A percentile compares a stretch with the other conserved stretches of the same genome.
These are phyloP conservation scores for Notospermus geniculatus DNA, from an alignment of 1,140 invertebrate genomes.

Conservation along the genomic window DNA sequence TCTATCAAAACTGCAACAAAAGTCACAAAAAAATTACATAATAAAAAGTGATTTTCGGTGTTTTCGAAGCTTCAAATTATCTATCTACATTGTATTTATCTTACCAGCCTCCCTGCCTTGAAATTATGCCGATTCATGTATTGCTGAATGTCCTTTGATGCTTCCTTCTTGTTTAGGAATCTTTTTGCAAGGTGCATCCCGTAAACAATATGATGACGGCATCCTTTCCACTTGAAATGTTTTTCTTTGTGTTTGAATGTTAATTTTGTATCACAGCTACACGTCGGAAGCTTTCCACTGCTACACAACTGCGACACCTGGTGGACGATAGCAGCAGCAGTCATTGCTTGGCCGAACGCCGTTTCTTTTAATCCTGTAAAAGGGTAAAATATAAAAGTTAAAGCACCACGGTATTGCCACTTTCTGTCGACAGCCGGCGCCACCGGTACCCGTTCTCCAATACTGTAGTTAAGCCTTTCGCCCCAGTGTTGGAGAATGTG, in stretches of 20 bases:
- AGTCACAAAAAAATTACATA: too few relatives aligned
- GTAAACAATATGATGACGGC: slow-evolving; percentile 93
- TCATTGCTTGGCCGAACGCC: slow-evolving; percentile 62
- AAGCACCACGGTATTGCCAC: too few relatives aligned
- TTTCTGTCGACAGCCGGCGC: too few relatives aligned
- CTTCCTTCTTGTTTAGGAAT: slow-evolving; percentile 85
- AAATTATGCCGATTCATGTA: slow-evolving; percentile 71
- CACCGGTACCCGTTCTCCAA: too few relatives aligned
- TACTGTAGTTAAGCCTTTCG: too few relatives aligned
- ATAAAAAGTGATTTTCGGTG: too few relatives aligned
- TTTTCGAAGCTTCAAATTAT: too few relatives aligned
- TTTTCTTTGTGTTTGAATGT: slow-evolving; percentile 74
- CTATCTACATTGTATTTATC: slow-evolving; percentile 20
- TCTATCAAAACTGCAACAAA: too few relatives aligned
- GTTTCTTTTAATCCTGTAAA: slow-evolving; percentile 62
- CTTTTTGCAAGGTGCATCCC: slow-evolving; percentile 89
- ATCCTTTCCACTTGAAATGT: slow-evolving; percentile 92
- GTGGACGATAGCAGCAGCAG: slow-evolving; percentile 80
- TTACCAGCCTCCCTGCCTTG: slow-evolving; percentile 63
- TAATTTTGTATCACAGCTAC: slow-evolving; percentile 72
- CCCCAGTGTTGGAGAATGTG: too few relatives aligned
- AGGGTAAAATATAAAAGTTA: slow-evolving; percentile 29
- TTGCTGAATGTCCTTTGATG: slow-evolving; percentile 64
- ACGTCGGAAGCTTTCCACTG: slow-evolving; percentile 78
- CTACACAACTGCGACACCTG: slow-evolving; percentile 82